Evolutionary conservation across 2,113 vertebrate genomes (phyloP), one percentile per base, ranked within the genome.

Genomic region (Apeltes quadracus): DNA sequence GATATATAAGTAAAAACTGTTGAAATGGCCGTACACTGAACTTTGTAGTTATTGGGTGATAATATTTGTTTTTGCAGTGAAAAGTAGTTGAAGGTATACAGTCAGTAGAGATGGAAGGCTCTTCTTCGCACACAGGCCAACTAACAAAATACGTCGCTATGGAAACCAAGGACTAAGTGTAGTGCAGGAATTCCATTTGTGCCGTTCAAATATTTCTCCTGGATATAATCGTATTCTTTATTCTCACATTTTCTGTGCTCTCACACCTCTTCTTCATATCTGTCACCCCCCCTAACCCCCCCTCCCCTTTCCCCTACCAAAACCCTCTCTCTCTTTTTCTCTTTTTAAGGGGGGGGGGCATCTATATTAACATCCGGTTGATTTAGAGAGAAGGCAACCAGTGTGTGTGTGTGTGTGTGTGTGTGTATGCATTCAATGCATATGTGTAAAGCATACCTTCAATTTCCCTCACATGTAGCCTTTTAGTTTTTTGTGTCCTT

Each of bases 111-210:
- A 50, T 32, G 12, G 66, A 57, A 36, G 50, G 57, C 41, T 50
- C 39, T 13, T 54, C 39, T 56, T 53, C 66, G 25, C 50, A 68
- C 32, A 54, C 20, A 15, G 46, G 8, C 36, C 29, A 70, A 63
- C 12, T 25, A 69, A 69, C 54, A 69, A 39, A 53, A 46, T 27
- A 73, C 1, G 74, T 88, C 80, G 51, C 73, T 54, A 78, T 79
- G 70, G 66, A 39, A 76, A 88, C 78, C 62, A 56, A 68, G 50
- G 63, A 82, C 53, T 75, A 63, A 61, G 36, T 53, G 34, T 25
- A 61, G 71, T 36, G 16, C n/a, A 13, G 72, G 13, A 13, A 38
- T 48, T 68, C 20, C 14, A 39, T 53, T 29, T 82, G 32, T 58
- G 34, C 61, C 34, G 22, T 34, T 3, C 22, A 27, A 43, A 68